phyloP scores from a whole-genome alignment of 2,797 vertebrate genomes.

The Hoplostethus atlanticus region DNA sequence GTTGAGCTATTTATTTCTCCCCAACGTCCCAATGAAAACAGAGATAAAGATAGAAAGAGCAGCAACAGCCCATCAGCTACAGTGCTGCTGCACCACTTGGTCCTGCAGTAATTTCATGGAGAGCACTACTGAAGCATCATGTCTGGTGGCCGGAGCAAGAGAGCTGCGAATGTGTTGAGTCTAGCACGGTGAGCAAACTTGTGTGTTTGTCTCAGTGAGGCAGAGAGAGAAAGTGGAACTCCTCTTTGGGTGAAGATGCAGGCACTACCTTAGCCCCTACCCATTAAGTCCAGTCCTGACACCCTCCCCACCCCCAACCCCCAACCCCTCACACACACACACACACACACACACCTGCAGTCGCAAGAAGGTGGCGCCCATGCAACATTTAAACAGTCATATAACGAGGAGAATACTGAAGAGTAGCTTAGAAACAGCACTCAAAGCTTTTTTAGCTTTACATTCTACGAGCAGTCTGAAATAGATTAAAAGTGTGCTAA shows the following conservation, averaged over 20 bases:
- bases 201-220: constrained; percentile 65
- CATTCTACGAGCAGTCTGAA: background rate
- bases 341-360: constrained; percentile 78
- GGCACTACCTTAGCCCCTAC: constrained; percentile 70
- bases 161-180: constrained; percentile 65
- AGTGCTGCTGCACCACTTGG: constrained; percentile 53
- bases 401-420: constrained; percentile 39
- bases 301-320: constrained; percentile 66
- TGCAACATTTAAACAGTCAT: constrained; percentile 32
- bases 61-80: constrained; percentile 69
- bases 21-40: constrained; percentile 74
- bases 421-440: background rate
- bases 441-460: background rate
- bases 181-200: constrained; percentile 63
- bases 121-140: constrained; percentile 68
- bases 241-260: constrained; percentile 77
- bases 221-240: constrained; percentile 72
- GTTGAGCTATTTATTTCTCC: constrained; percentile 78
- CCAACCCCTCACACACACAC: constrained; percentile 44
- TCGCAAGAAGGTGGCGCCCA: constrained; percentile 73
- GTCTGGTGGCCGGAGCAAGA: constrained; percentile 64
- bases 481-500: constrained; percentile 3
- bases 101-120: constrained; percentile 62
- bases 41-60: constrained; percentile 74
- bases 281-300: constrained; percentile 69